These are phyloP conservation scores for Condylura cristata DNA, from an alignment of 2,113 vertebrate species.

Conservation along the genomic window DNA sequence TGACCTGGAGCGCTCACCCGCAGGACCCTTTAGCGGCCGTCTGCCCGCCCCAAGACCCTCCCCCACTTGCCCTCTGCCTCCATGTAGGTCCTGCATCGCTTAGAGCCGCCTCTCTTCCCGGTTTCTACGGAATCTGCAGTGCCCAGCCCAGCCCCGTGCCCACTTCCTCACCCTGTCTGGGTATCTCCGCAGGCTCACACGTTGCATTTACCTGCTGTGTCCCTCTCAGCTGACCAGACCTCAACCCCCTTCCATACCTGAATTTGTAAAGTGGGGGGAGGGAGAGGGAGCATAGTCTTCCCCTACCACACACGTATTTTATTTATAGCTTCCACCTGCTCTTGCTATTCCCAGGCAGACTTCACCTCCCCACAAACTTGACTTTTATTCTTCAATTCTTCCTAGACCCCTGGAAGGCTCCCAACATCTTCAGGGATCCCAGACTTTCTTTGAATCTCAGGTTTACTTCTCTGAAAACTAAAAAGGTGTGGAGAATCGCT, in stretches of 20 bases:
- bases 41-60: neutral
- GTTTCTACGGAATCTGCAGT: neutral
- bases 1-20: neutral
- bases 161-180: neutral
- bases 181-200: too few species aligned
- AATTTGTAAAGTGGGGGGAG: neutral
- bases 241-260: neutral
- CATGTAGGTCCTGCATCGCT: neutral
- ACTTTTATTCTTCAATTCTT: neutral
- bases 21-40: neutral
- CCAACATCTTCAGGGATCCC: neutral
- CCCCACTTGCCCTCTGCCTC: neutral
- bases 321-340: neutral
- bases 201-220: neutral
- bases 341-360: neutral
- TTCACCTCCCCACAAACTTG: neutral
- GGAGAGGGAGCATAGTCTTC: neutral
- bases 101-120: neutral
- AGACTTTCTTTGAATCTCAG: neutral
- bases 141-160: neutral
- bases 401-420: neutral
- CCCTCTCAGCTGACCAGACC: neutral
- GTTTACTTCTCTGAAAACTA: conserved; percentile 16
- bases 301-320: rapidly evolving
- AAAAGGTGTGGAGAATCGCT: neutral